Percentiles rank a stretch among this genome's conserved stretches.
Evolutionary conservation across 2,797 vertebrate genomes (phyloP).

Genomic region (Crenichthys baileyi): DNA sequence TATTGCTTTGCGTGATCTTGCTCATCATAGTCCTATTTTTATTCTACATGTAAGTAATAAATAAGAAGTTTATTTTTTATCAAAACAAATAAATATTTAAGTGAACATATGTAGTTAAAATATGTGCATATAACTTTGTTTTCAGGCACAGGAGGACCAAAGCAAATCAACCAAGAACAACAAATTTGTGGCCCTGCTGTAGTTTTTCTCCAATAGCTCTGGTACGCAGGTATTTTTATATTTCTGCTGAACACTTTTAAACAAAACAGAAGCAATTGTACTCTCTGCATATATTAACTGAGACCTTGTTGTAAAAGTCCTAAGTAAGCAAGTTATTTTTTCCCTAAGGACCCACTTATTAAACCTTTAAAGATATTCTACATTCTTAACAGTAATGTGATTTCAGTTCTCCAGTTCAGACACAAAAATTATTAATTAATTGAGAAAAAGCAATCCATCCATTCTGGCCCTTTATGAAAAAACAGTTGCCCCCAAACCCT

Average conservation of each 20-base stretch:
- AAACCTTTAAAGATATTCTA: not conserved
- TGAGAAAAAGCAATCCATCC: not conserved
- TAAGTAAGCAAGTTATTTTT: not conserved
- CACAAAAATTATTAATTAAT: not conserved
- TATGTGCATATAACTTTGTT: not conserved
- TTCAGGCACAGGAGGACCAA: constrained; percentile 49
- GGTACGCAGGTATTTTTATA: not conserved
- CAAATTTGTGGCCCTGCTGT: not conserved
- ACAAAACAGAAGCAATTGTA: not conserved
- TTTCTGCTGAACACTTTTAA: not conserved
- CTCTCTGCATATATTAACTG: not conserved
- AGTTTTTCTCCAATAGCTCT: constrained; percentile 26
- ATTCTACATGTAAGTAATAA: constrained; percentile 58
- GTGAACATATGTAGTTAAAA: too few species aligned
- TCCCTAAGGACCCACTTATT: not conserved
- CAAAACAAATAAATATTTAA: not conserved
- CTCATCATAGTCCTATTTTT: constrained; percentile 26
- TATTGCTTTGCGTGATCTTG: not conserved
- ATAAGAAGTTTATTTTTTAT: not conserved
- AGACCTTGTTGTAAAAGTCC: constrained; percentile 26
- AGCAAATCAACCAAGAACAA: not conserved
- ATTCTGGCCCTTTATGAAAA: not conserved
- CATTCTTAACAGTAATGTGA: not conserved
- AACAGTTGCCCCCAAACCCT: not conserved
- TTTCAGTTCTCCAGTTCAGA: not conserved